Evolutionary conservation across 2,113 vertebrate genomes (phyloP).

Genomic region (Erythrocercus mccallii): DNA sequence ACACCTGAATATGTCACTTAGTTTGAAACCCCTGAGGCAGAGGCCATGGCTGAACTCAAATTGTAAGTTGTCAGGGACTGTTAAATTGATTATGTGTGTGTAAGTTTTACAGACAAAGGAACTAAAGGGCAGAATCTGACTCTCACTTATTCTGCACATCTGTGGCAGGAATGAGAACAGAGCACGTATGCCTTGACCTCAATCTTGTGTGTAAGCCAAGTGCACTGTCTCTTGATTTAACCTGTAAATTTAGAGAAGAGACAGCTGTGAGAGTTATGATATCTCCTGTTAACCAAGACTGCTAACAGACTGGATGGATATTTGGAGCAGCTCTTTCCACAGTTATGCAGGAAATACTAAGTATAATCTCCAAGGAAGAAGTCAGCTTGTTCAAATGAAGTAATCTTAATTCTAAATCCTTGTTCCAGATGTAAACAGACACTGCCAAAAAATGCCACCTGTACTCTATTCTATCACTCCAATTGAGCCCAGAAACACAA

Average conservation of each 20-base stretch:
- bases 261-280: background rate
- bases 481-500: background rate
- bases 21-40: background rate
- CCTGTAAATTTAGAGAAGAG: background rate
- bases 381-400: background rate
- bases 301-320: background rate
- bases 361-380: background rate
- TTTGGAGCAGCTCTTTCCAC: background rate
- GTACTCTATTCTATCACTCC: background rate
- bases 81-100: background rate
- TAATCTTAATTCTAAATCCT: background rate
- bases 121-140: background rate
- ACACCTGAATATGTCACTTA: background rate
- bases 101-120: slow-evolving; percentile 17
- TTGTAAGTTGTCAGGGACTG: background rate
- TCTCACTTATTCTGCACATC: background rate
- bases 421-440: background rate
- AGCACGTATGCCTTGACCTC: background rate
- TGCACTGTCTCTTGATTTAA: background rate
- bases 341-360: background rate
- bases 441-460: background rate
- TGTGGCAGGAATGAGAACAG: background rate
- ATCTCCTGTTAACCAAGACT: background rate
- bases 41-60: background rate
- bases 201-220: background rate